Evolutionary conservation across 2,797 vertebrate species (phyloP).

Genomic region (Potorous gilbertii): DNA sequence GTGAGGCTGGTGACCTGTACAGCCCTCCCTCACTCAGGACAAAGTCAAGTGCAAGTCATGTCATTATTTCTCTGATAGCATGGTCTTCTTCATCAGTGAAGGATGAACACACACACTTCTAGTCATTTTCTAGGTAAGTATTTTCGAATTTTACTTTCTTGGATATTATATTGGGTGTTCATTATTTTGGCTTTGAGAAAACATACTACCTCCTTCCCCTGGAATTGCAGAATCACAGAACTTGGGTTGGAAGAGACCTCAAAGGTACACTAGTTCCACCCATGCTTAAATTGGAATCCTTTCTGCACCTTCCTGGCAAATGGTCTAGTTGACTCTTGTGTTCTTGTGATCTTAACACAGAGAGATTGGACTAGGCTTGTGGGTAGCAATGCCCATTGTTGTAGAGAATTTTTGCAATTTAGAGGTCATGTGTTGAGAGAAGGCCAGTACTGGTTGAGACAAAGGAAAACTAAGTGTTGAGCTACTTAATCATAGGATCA

Average conservation of each 20-base stretch:
- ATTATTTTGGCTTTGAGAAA: not conserved
- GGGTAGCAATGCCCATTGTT: not conserved
- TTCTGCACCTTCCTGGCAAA: not conserved
- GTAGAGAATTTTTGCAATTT: not conserved
- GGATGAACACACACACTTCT: not conserved
- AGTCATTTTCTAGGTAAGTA: not conserved
- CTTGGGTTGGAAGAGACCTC: not conserved
- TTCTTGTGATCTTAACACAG: not conserved
- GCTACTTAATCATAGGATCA: not conserved
- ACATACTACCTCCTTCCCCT: not conserved
- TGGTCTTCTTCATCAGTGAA: too few species aligned
- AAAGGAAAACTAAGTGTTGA: not conserved
- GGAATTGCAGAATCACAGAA: not conserved
- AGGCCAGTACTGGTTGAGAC: not conserved
- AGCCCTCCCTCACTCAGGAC: too few species aligned
- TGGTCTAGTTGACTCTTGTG: not conserved
- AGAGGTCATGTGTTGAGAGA: not conserved
- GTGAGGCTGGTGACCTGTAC: too few species aligned
- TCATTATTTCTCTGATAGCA: too few species aligned
- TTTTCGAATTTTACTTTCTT: slow-evolving; percentile 5
- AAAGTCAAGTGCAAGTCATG: too few species aligned
- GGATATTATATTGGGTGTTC: not conserved
- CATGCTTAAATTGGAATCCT: not conserved
- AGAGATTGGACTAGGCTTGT: not conserved
- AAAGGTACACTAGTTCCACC: not conserved